Conservation (phyloP, 2,113 vertebrate genomes). For the Leucoraja erinaceus region DNA sequence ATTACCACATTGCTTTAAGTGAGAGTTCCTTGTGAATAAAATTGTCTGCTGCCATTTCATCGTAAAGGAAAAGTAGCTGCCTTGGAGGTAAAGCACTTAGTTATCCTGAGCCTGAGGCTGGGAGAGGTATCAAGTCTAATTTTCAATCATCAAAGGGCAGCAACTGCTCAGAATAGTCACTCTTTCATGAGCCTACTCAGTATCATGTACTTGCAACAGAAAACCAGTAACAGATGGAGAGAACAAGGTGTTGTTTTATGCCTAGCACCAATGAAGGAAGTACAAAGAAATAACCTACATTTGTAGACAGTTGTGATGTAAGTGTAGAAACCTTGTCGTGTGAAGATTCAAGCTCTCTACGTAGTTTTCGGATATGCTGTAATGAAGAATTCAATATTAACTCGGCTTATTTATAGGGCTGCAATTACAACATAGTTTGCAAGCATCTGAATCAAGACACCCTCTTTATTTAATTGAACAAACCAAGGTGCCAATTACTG, state of each 20-base stretch:
- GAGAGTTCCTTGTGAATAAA: too few relatives aligned
- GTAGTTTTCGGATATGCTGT: constrained; percentile 91
- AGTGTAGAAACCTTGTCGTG: constrained; percentile 90
- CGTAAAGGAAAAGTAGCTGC: too few relatives aligned
- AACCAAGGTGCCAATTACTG: neutral
- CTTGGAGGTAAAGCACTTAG: too few relatives aligned
- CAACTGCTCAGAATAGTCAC: neutral
- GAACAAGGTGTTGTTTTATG: neutral
- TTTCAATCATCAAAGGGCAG: neutral
- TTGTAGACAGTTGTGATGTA: constrained; percentile 83
- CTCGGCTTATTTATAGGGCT: neutral
- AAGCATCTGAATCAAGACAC: neutral
- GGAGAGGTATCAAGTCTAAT: too few relatives aligned
- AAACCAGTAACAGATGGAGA: neutral
- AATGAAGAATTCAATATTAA: constrained; percentile 27
- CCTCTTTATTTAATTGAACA: neutral
- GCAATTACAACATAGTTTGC: neutral
- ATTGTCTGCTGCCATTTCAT: too few relatives aligned
- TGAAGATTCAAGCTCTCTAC: constrained; percentile 85
- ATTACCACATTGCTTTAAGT: too few relatives aligned
- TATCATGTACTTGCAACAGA: constrained; percentile 10
- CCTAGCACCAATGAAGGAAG: neutral
- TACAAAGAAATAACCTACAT: constrained; percentile 61
- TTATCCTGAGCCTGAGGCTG: too few relatives aligned
- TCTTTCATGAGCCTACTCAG: neutral